Percentiles rank a stretch among this genome's conserved stretches.
These are phyloP conservation scores for Ceuthmochares aereus DNA, from an alignment of 2,113 vertebrate genomes.

Conservation along the genomic window DNA sequence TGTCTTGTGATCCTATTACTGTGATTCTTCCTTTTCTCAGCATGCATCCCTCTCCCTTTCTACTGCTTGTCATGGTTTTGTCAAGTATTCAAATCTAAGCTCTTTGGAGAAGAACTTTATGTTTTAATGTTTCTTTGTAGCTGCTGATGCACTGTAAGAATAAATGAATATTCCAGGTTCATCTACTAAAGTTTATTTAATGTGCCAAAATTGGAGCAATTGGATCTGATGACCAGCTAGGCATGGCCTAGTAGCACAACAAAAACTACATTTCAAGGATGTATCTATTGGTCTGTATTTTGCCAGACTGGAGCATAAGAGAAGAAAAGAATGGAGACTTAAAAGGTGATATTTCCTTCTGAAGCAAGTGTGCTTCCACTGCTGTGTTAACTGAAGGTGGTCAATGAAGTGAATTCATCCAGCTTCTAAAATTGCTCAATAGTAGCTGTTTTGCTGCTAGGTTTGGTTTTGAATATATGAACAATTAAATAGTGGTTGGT, in stretches of 20 bases:
- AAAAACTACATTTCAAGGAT: background rate
- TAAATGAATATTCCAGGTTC: conserved; percentile 10
- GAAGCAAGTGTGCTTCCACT: background rate
- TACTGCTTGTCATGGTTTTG: background rate
- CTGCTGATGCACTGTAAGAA: background rate
- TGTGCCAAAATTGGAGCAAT: background rate
- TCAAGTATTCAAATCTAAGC: conserved; percentile 19
- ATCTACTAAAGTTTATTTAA: background rate
- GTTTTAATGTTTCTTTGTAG: conserved; percentile 35
- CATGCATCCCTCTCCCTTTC: background rate
- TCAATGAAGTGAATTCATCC: background rate
- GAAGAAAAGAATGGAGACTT: background rate
- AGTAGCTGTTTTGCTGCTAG: background rate
- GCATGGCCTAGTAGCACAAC: background rate
- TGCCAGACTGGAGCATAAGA: background rate
- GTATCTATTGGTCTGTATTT: background rate
- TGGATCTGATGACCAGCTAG: background rate
- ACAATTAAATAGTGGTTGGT: background rate
- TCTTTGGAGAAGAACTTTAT: background rate
- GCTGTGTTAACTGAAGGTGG: background rate
- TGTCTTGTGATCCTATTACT: conserved; percentile 24
- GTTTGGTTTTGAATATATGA: background rate
- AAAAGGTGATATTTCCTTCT: background rate
- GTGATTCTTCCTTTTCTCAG: conserved; percentile 1
- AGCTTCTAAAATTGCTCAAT: background rate